Evolutionary conservation across 2,888 invertebrate genomes (phyloP), one percentile per base, ranked within the genome.

Genomic region (Allolobophora icterica): DNA sequence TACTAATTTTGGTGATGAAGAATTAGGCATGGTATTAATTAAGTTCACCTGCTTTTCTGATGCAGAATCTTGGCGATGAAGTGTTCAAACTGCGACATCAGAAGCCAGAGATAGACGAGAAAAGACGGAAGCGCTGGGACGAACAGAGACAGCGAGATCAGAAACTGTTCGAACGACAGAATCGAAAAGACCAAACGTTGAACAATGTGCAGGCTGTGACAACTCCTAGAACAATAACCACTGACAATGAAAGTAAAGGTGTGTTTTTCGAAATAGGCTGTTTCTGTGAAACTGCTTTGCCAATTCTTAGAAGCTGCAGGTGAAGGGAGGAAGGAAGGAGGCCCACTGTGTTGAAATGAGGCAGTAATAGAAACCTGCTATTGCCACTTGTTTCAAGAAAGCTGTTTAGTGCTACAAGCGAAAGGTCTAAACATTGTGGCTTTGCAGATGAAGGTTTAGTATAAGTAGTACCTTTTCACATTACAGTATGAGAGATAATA

Each of bases 21-120:
- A 13, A 71, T 71, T 6, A n/a, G 8, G 71, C 5, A 45, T 45
- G 45, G 1, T 19, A 45, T n/a, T 8, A 30, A 45, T n/a, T 8
- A 30, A n/a, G n/a, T 71, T 24, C 24, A 52, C 52, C 24, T 24
- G 52, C 24, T 71, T 71, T 11, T 71, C 52, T 71, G 71, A 71
- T 17, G 71, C 93, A 95, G 95, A 97, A 98, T 95, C 96, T 98
- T 90, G 97, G 97, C 93, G 98, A 98, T 95, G 97, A 97, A 93
- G 97, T 97, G 87, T 98, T 97, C 95, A 96, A 97, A 91, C 97
- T 97, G 94, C 96, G 98, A 87, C 98, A 98, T 95, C 96, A 97
- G 92, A 97, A 98, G 94, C 96, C 97, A 91, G 96, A 96, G 94
- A 93, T 95, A 84, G 96, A 96, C 93, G 96, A 96, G 93, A 95